Conservation (phyloP, 2,113 vertebrate genomes). For the Neopipo cinnamomea region DNA sequence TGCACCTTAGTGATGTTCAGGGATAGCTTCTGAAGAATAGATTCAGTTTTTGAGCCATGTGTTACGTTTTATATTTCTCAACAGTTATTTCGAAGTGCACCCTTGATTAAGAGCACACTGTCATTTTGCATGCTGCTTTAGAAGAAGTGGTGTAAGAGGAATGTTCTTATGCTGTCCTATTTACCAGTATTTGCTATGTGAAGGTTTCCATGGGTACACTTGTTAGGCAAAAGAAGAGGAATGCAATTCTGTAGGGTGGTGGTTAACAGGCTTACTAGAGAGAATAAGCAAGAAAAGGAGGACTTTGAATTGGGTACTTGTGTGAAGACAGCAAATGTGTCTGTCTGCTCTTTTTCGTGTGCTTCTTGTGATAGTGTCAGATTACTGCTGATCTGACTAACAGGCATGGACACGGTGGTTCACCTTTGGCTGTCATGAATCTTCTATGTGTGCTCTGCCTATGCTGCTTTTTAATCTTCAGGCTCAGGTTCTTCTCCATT, state of each 20-base stretch:
- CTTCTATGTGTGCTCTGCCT: background rate
- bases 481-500: background rate
- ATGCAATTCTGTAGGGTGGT: background rate
- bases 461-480: background rate
- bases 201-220: slow-evolving; percentile 11
- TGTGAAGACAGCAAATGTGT: background rate
- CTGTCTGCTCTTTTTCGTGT: background rate
- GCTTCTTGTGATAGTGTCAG: background rate
- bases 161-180: background rate
- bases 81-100: background rate
- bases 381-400: background rate
- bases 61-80: background rate
- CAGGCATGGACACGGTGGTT: background rate
- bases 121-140: background rate
- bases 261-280: background rate
- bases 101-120: background rate
- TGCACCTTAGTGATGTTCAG: background rate
- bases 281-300: background rate
- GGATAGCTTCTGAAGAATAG: background rate
- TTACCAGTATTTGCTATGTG: background rate
- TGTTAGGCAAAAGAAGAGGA: background rate
- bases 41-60: background rate
- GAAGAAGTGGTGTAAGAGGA: background rate
- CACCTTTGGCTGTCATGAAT: background rate
- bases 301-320: background rate